Evolutionary conservation across 1,140 invertebrate species (phyloP).

Genomic region (Nephotettix cincticeps): DNA sequence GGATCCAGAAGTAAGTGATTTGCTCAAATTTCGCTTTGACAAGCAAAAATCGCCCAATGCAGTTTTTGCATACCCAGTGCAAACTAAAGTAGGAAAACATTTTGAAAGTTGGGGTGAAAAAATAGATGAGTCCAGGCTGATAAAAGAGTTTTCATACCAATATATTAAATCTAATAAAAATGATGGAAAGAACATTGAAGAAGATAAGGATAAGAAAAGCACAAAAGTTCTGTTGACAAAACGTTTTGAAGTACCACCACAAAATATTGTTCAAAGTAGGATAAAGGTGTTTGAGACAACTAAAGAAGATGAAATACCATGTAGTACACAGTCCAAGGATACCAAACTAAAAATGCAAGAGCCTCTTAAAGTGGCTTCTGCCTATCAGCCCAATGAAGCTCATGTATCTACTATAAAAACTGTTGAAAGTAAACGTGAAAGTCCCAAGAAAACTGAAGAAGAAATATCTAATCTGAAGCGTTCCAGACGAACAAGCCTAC

Average conservation of each 20-base stretch:
- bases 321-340: slow-evolving; percentile 39
- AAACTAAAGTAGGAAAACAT: slow-evolving; percentile 20
- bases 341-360: slow-evolving; percentile 48
- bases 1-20: slow-evolving; percentile 32
- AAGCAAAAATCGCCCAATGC: not conserved
- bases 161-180: slow-evolving; percentile 48
- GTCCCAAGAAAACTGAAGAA: slow-evolving; percentile 18
- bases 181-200: slow-evolving; percentile 20
- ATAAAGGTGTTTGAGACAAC: slow-evolving; percentile 46
- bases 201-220: slow-evolving; percentile 11
- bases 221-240: slow-evolving; percentile 15
- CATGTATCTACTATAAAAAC: slow-evolving; percentile 45
- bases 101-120: slow-evolving; percentile 46
- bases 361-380: slow-evolving; percentile 48
- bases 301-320: slow-evolving; percentile 31
- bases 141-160: slow-evolving; percentile 53
- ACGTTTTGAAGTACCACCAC: slow-evolving; percentile 42
- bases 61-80: slow-evolving; percentile 21
- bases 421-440: slow-evolving; percentile 27
- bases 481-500: slow-evolving; percentile 24
- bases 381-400: slow-evolving; percentile 50
- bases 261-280: slow-evolving; percentile 54
- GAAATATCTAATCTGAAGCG: slow-evolving; percentile 24
- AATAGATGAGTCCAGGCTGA: slow-evolving; percentile 48
- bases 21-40: slow-evolving; percentile 32